Percentiles rank a stretch among this genome's conserved stretches.
Evolutionary conservation across 2,797 vertebrate genomes (phyloP).

Genomic region (Acanthopagrus latus): DNA sequence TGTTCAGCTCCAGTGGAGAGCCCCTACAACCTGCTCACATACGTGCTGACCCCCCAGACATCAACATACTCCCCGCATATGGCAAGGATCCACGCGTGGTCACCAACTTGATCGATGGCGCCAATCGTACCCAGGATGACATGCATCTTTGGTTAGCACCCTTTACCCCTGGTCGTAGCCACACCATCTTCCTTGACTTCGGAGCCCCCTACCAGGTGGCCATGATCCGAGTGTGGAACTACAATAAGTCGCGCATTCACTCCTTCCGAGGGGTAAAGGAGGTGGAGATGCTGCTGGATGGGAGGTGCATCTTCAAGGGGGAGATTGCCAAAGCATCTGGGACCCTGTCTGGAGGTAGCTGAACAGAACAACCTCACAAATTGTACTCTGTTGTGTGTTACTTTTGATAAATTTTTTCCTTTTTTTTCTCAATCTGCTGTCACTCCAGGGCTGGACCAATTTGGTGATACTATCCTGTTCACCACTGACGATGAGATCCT

Average conservation of each 20-base stretch:
- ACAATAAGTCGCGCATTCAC: conserved; percentile 98
- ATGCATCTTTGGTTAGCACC: conserved; percentile 99
- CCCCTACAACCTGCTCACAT: conserved; percentile 88
- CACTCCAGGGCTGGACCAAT: conserved; percentile 92
- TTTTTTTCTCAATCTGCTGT: not conserved
- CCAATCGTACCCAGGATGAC: conserved; percentile 96
- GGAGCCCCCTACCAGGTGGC: conserved; percentile 88
- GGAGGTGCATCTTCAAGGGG: conserved; percentile 92
- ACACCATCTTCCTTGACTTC: conserved; percentile 91
- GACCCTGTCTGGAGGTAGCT: conserved; percentile 92
- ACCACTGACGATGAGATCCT: conserved; percentile 96
- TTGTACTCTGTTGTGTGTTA: conserved; percentile 2
- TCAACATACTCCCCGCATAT: conserved; percentile 93
- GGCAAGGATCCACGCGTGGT: conserved; percentile 92
- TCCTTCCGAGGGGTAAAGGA: conserved; percentile 95
- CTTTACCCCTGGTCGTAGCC: conserved; percentile 90
- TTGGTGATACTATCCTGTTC: conserved; percentile 97
- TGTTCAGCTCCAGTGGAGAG: conserved; percentile 93
- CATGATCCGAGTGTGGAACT: conserved; percentile 98
- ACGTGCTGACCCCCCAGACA: conserved; percentile 91
- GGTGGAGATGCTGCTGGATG: conserved; percentile 91
- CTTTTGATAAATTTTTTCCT: not conserved
- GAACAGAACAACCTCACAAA: not conserved
- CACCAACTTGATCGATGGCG: conserved; percentile 90
- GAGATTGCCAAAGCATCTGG: conserved; percentile 98